Evolutionary conservation across 1,140 invertebrate species (phyloP), one percentile per base, ranked within the genome.

Genomic region (Patella vulgata): DNA sequence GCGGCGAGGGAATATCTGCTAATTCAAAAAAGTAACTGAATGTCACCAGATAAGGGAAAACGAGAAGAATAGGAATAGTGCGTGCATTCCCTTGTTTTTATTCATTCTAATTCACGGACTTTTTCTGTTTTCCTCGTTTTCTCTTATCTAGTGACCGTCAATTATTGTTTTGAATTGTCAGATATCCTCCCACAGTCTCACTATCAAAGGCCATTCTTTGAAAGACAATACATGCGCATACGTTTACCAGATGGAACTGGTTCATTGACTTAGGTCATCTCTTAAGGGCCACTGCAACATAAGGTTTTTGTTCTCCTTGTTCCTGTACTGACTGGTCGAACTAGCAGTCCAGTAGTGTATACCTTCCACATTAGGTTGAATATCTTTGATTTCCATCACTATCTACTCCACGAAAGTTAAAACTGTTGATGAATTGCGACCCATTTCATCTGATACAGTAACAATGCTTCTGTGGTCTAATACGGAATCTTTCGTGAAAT

Each of bases 301-400:
- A 5, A 30, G 65, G 62, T 25, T 65, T 8, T 54, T 19, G 40
- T 59, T 57, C 9, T 36, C 25, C 33, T 58, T 46, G 42, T 68
- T 68, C 17, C 66, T 33, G 42, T 73, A 73, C 42, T 66, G 60
- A 11, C 47, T 55, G 5, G 57, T 63, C 14, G 66, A 63, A 1
- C 57, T 44, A 48, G 68, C 59, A 0, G 62, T 68, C 12, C 55
- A 54, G 56, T 71, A 71, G 42, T 71, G 70, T 9, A 69, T 43
- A 19, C 2, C 27, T 33, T 58, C 47, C 14, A 63, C 1, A n/a
- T 50, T 46, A 14, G 57, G 47, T 14, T 28, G 25, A 17, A 23
- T 14, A 0, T 47, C 21, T 44, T 60, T 69, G 11, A 68, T 8
- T 1, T 48, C 31, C 19, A 28, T 17, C 17, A 66, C 27, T 17